Evolutionary conservation across 2,113 vertebrate species (phyloP).

Genomic region (Phalacrocorax pelagicus): DNA sequence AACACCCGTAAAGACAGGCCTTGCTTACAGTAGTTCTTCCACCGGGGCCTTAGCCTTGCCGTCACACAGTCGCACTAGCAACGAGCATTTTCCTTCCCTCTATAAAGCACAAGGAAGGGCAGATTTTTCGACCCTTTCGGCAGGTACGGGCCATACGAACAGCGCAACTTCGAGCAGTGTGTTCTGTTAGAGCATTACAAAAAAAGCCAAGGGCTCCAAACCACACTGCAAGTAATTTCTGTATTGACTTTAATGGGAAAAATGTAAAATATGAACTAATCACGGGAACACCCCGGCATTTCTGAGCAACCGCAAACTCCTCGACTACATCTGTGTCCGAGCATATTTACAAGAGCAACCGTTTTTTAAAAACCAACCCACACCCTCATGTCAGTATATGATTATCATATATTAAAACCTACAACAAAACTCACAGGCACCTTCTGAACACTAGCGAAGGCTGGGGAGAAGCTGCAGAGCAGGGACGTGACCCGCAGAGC

Average conservation of each 20-base stretch:
- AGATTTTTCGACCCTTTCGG: too few species aligned
- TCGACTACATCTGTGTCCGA: neutral
- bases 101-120: fast-evolving
- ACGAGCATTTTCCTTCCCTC: too few species aligned
- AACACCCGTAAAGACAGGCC: fast-evolving
- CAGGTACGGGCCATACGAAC: fast-evolving
- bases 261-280: neutral
- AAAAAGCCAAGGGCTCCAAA: neutral
- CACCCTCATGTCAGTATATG: too few species aligned
- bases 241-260: neutral
- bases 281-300: neutral
- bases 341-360: neutral
- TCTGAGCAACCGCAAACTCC: neutral
- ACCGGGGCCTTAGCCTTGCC: fast-evolving
- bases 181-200: too few species aligned
- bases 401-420: fast-evolving
- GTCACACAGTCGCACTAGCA: fast-evolving
- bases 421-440: neutral
- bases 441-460: fast-evolving
- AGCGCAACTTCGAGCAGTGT: fast-evolving
- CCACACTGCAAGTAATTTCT: neutral
- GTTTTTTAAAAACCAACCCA: neutral
- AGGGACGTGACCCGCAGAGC: neutral
- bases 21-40: fast-evolving
- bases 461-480: neutral